Evolutionary conservation across 2,113 vertebrate genomes (phyloP).

Genomic region (Syngnathus typhle): DNA sequence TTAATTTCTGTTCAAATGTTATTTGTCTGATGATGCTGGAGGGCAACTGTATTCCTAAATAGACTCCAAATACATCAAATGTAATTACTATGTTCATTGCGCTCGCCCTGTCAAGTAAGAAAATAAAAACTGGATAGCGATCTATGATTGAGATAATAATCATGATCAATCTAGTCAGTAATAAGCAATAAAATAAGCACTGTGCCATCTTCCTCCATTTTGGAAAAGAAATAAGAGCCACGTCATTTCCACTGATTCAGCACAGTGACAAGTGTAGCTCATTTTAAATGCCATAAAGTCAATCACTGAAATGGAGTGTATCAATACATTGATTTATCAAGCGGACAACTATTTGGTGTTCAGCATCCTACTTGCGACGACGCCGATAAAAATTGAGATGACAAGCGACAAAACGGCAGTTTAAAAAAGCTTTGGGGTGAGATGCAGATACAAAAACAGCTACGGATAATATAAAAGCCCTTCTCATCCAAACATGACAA

Average conservation of each 20-base stretch:
- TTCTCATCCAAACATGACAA: background rate
- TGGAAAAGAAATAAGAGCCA: too few relatives aligned
- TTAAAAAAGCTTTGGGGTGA: slow-evolving; percentile 1
- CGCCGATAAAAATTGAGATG: slow-evolving; percentile 4
- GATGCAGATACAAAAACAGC: background rate
- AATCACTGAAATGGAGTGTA: background rate
- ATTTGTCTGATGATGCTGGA: background rate
- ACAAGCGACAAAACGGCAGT: slow-evolving; percentile 1
- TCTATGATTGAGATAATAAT: background rate
- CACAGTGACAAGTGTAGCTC: background rate
- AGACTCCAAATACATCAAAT: background rate
- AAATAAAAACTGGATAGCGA: background rate
- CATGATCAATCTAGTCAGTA: background rate
- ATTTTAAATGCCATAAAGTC: background rate
- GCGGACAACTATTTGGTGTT: background rate
- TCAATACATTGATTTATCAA: background rate
- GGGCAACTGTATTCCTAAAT: background rate
- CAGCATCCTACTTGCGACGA: background rate
- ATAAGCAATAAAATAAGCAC: background rate
- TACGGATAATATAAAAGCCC: slow-evolving; percentile 1
- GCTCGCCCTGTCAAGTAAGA: background rate
- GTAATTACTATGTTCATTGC: background rate
- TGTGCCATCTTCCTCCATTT: background rate
- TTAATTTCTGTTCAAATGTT: background rate
- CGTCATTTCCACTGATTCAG: background rate